Evolutionary conservation across 1,140 invertebrate species (phyloP).

Genomic region (Drosophila fuyamai): DNA sequence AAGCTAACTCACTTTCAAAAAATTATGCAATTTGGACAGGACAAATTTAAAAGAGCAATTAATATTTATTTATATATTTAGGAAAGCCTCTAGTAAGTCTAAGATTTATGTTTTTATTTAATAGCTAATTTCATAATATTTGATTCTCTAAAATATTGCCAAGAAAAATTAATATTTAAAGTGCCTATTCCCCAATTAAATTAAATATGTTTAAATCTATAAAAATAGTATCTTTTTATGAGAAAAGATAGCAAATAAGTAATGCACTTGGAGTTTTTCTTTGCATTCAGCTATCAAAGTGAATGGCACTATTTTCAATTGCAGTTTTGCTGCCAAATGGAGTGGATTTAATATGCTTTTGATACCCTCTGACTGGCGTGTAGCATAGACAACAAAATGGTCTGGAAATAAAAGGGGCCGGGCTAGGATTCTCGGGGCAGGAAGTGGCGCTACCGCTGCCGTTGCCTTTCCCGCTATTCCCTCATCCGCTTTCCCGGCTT

Average conservation of each 20-base stretch:
- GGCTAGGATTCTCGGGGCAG: constrained; percentile 50
- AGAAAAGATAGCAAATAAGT: neutral
- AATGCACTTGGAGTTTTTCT: neutral
- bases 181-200: too few species aligned
- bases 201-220: too few species aligned
- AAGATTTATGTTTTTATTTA: too few species aligned
- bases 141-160: too few species aligned
- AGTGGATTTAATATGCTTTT: constrained; percentile 36
- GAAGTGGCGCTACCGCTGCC: constrained; percentile 55
- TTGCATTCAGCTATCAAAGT: neutral
- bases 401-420: constrained; percentile 34
- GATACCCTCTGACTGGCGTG: constrained; percentile 46
- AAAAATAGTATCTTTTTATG: neutral
- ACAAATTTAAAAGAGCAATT: too few species aligned
- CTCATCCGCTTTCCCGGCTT: constrained; percentile 4
- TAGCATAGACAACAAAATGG: constrained; percentile 52
- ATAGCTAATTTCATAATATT: too few species aligned
- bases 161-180: too few species aligned
- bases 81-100: too few species aligned
- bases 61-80: too few species aligned
- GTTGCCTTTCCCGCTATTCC: neutral
- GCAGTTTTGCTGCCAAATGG: constrained; percentile 26
- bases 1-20: neutral
- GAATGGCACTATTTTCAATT: constrained; percentile 3
- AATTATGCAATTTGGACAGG: neutral